Evolutionary conservation across 2,797 vertebrate genomes (phyloP), one percentile per base, ranked within the genome.

Genomic region (Fundulus diaphanus): DNA sequence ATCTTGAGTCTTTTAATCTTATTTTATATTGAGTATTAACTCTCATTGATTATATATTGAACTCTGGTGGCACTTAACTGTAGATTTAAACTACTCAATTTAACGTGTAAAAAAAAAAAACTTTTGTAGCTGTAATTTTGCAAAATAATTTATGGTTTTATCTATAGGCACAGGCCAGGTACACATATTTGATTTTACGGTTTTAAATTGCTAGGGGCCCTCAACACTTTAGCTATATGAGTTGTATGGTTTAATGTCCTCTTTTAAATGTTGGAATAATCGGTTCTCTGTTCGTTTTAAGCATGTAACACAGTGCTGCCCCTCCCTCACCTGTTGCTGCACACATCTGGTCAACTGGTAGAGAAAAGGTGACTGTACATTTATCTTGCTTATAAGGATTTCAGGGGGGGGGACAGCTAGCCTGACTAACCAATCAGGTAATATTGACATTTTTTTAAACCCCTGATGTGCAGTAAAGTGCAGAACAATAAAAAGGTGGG

Each of bases 1-100:
- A 90, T 83, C 16, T 70, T 73, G 79, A 31, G 49, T 85, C 76
- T 79, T 88, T 77, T 66, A 70, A 76, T 92, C 13, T 66, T 35
- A 68, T 86, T 88, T 82, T 40, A 59, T 18, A 18, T 0, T 24
- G 31, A 51, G 44, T 13, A 52, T n/a, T n/a, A 37, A 61, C 15
- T 33, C 37, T 69, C 40, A 40, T 5, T 1, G 20, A 49, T 49
- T 48, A 35, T 8, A 3, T 9, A 46, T 13, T 46, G 2, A 16
- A 46, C 12, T 44, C 12, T 44, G 12, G 11, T 63, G 31, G 48
- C 48, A 20, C 48, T 22, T 51, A 20, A 24, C 35, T 33, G 9
- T 37, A 35, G 8, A 35, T 35, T 63, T 63, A 40, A 40, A 40
- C 12, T 2, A 37, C 24, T 8, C 5, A 22, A 20, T 6, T 3